Conservation (phyloP, 2,113 vertebrate species). For the Tetraodon nigroviridis region DNA sequence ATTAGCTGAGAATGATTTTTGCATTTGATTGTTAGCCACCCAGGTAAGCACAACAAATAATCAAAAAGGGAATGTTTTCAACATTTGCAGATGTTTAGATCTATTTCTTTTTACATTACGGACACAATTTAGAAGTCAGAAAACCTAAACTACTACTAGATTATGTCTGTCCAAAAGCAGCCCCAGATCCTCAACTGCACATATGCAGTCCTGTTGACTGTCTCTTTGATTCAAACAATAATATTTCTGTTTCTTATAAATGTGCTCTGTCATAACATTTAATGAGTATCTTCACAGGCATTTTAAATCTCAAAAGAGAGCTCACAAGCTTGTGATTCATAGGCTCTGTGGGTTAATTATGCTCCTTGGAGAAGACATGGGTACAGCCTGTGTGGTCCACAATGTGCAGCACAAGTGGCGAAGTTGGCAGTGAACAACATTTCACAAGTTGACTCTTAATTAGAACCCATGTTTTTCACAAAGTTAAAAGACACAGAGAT, state of each 20-base stretch:
- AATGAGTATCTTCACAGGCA: slow-evolving; percentile 3
- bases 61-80: neutral
- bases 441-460: slow-evolving; percentile 66
- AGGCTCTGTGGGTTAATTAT: slow-evolving; percentile 46
- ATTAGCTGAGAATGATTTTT: slow-evolving; percentile 13
- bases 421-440: slow-evolving; percentile 59
- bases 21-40: neutral
- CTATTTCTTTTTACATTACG: too few relatives aligned
- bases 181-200: too few relatives aligned
- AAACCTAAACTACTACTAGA: too few relatives aligned
- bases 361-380: slow-evolving; percentile 38
- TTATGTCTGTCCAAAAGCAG: too few relatives aligned
- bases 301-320: slow-evolving; percentile 41
- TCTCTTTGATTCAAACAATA: slow-evolving; percentile 9
- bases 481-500: slow-evolving; percentile 54
- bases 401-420: slow-evolving; percentile 46
- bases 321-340: slow-evolving; percentile 12
- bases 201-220: neutral
- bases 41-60: neutral
- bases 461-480: slow-evolving; percentile 53
- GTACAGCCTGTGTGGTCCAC: slow-evolving; percentile 64
- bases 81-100: too few relatives aligned
- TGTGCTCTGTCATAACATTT: neutral
- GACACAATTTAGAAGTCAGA: too few relatives aligned
- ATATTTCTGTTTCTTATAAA: neutral